Evolutionary conservation across 2,113 vertebrate species (phyloP).

Genomic region (Periophthalmus modestus): DNA sequence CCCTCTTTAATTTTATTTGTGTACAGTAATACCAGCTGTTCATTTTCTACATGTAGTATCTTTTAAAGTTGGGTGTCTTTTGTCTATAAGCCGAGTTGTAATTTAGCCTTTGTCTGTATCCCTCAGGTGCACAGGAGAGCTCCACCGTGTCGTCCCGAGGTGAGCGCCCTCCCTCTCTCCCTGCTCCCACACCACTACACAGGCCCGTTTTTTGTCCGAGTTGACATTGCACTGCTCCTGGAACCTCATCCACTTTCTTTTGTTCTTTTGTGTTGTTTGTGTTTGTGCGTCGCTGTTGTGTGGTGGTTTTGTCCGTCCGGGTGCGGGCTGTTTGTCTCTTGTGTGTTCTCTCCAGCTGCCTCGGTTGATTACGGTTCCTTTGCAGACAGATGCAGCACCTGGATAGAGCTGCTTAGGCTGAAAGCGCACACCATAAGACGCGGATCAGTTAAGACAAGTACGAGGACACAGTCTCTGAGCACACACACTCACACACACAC

Average conservation of each 20-base stretch:
- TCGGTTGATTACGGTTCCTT: slow-evolving; percentile 99
- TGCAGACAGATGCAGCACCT: slow-evolving; percentile 99
- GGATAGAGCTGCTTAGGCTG: slow-evolving; percentile 99
- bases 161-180: slow-evolving; percentile 71
- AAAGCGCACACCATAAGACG: slow-evolving; percentile 99
- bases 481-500: slow-evolving; percentile 69
- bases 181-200: slow-evolving; percentile 54
- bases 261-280: slow-evolving; percentile 57
- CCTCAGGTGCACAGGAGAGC: slow-evolving; percentile 82
- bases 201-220: slow-evolving; percentile 75
- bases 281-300: slow-evolving; percentile 28
- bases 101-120: slow-evolving; percentile 58
- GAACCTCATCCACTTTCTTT: slow-evolving; percentile 84
- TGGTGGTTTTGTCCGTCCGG: slow-evolving; percentile 45
- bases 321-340: slow-evolving; percentile 36
- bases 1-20: too few species aligned
- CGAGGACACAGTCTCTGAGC: slow-evolving; percentile 90
- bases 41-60: too few species aligned
- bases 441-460: slow-evolving; percentile 99
- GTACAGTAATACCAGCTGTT: too few species aligned
- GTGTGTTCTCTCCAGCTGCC: slow-evolving; percentile 87
- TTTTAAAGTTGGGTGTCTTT: too few species aligned
- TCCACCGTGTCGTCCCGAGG: slow-evolving; percentile 85
- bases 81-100: too few species aligned
- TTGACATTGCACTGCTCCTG: slow-evolving; percentile 79